A percentile compares a stretch with the other conserved stretches of the same genome.
Conservation (phyloP, 92 coral and sea anemone species). For the Hydrozoanthus gracilis region DNA sequence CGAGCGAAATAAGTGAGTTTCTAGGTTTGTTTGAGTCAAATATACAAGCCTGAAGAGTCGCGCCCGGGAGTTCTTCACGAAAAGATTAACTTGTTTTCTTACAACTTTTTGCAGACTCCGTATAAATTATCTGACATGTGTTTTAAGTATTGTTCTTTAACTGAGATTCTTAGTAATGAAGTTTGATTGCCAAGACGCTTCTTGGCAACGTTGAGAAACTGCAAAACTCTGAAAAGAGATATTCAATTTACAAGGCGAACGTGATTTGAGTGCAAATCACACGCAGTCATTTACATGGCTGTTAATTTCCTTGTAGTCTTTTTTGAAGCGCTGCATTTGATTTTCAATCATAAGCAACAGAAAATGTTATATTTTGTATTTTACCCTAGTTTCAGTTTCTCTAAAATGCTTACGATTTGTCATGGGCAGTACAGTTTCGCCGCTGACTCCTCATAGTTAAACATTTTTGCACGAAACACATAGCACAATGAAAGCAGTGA, state of each 20-base stretch:
- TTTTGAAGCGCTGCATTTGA: constrained; percentile 22
- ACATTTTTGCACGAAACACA: not conserved
- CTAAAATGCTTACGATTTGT: not conserved
- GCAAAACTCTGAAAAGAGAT: constrained; percentile 53
- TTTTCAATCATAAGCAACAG: constrained; percentile 19
- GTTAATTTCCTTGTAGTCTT: constrained; percentile 45
- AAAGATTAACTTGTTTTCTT: constrained; percentile 4
- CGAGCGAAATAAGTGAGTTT: constrained; percentile 27
- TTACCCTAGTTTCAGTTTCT: not conserved
- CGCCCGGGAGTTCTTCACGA: not conserved
- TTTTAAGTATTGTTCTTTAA: constrained; percentile 36
- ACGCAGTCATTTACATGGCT: constrained; percentile 35
- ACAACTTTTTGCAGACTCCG: constrained; percentile 53
- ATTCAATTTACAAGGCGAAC: constrained; percentile 42
- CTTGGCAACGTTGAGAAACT: constrained; percentile 44
- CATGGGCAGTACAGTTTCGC: not conserved
- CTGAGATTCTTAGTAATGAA: constrained; percentile 39
- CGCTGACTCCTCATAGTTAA: not conserved
- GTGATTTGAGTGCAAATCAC: constrained; percentile 32
- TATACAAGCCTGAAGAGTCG: not conserved
- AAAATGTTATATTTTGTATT: not conserved
- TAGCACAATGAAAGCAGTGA: constrained; percentile 3
- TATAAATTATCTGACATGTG: constrained; percentile 77
- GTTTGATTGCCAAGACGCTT: constrained; percentile 42
- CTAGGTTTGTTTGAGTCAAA: constrained; percentile 20